Evolutionary conservation across 1,140 invertebrate genomes (phyloP).

Genomic region (Drosophila nasuta): DNA sequence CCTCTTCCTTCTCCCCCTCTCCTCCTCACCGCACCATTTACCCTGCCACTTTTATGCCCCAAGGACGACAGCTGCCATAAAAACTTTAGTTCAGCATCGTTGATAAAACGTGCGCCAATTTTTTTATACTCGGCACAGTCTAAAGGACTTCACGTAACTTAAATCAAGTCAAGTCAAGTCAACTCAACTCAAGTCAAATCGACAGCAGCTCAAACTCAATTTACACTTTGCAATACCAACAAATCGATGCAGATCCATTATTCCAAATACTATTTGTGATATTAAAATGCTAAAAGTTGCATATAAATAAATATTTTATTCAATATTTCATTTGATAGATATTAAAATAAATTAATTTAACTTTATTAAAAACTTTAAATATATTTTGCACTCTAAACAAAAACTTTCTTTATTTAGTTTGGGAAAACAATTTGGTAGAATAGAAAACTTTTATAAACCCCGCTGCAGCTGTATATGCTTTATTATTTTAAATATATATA

Average conservation of each 20-base stretch:
- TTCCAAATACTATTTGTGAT: background rate
- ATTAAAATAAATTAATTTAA: background rate
- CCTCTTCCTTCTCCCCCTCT: background rate
- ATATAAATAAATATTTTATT: background rate
- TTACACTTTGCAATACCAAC: constrained; percentile 39
- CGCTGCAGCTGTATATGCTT: background rate
- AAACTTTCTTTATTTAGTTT: background rate
- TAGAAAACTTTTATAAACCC: background rate
- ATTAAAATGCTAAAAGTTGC: background rate
- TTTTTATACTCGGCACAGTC: constrained; percentile 54
- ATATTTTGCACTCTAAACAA: background rate
- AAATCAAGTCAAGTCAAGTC: constrained; percentile 38
- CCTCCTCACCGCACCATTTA: constrained; percentile 1
- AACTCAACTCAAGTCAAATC: constrained; percentile 33
- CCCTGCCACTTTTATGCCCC: constrained; percentile 41
- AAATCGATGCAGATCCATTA: background rate
- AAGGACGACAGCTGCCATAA: constrained; percentile 81
- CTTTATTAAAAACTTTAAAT: background rate
- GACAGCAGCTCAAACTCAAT: constrained; percentile 30
- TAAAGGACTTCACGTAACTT: constrained; percentile 31
- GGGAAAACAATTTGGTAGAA: background rate
- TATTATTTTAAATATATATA: background rate
- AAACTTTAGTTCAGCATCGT: constrained; percentile 68
- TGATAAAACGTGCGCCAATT: constrained; percentile 75
- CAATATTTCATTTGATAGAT: background rate